Conservation (phyloP, 2,113 vertebrate species). For the Enhydra lutris region DNA sequence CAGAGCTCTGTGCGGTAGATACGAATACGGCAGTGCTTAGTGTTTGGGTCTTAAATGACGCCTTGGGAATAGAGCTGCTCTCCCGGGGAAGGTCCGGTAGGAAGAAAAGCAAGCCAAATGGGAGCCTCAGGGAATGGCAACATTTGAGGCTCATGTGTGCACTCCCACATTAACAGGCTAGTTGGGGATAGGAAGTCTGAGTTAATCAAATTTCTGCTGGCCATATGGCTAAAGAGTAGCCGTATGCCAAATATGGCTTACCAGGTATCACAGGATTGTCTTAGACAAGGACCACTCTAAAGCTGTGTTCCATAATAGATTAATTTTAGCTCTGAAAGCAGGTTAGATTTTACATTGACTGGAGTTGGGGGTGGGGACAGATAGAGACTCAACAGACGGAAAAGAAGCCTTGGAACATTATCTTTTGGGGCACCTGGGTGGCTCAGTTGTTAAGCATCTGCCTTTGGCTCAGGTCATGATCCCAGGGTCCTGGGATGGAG, state of each 20-base stretch:
- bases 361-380: background rate
- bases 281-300: background rate
- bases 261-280: background rate
- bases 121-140: background rate
- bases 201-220: background rate
- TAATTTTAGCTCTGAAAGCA: background rate
- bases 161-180: background rate
- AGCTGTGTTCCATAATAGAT: background rate
- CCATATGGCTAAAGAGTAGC: background rate
- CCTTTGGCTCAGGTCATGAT: too few species aligned
- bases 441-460: too few species aligned
- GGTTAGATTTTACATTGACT: background rate
- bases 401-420: background rate
- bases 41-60: background rate
- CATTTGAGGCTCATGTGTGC: background rate
- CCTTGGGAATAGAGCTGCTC: background rate
- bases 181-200: background rate
- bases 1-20: background rate
- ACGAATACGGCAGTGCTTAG: background rate
- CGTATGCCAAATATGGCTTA: background rate
- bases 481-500: too few species aligned
- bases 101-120: background rate
- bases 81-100: background rate
- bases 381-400: background rate
- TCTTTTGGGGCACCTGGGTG: background rate